phyloP scores from a whole-genome alignment of 2,113 vertebrate species.

The Solenodon paradoxus region DNA sequence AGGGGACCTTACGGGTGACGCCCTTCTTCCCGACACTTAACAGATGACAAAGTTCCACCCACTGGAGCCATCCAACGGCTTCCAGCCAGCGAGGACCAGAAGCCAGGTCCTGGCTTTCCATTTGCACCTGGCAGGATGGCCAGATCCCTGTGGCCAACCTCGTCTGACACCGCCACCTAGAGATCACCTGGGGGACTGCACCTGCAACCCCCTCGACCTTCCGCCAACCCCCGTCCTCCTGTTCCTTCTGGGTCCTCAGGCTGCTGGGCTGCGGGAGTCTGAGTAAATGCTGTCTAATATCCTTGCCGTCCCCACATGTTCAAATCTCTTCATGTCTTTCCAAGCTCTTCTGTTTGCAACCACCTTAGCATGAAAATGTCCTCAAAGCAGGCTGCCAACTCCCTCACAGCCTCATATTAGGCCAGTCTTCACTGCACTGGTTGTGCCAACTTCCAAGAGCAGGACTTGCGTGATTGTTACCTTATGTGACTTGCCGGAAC shows the following conservation, averaged over 20 bases:
- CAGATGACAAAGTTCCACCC: not conserved
- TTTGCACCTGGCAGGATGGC: not conserved
- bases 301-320: not conserved
- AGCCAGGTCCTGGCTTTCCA: not conserved
- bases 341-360: not conserved
- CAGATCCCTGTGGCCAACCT: not conserved
- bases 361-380: not conserved
- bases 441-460: not conserved
- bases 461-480: not conserved
- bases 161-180: not conserved
- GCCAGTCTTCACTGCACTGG: not conserved
- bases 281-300: not conserved
- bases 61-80: not conserved
- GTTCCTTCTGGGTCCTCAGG: not conserved
- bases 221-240: too few relatives aligned
- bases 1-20: not conserved
- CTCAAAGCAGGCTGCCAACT: not conserved
- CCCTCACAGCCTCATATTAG: not conserved
- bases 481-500: not conserved
- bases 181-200: not conserved
- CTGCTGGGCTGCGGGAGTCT: accelerated
- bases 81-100: not conserved
- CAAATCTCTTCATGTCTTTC: not conserved
- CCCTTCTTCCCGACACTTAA: not conserved
- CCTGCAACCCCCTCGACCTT: too few relatives aligned